Conservation (phyloP, 2,888 invertebrate genomes). For the Stegophylla sp. region DNA sequence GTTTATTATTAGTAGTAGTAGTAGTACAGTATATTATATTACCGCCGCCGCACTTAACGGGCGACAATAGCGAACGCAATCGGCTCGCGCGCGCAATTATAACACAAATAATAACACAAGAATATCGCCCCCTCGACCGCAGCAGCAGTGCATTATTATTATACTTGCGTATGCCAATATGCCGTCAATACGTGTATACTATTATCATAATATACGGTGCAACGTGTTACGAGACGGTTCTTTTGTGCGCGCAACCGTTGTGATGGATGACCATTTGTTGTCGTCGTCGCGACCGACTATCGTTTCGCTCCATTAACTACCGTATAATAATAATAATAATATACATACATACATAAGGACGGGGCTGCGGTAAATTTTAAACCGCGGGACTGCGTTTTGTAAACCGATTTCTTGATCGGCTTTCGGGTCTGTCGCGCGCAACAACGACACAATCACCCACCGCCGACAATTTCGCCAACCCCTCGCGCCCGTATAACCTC, state of each 20-base stretch:
- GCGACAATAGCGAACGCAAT: not conserved
- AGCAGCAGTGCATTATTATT: too few relatives aligned
- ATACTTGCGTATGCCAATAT: too few relatives aligned
- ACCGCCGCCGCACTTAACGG: slow-evolving; percentile 23
- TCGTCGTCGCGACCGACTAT: not conserved
- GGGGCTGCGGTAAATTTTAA: slow-evolving; percentile 36
- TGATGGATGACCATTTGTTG: slow-evolving; percentile 38
- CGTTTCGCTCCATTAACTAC: slow-evolving; percentile 53
- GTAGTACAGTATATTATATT: not conserved
- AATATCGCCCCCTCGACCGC: not conserved
- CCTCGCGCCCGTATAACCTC: not conserved
- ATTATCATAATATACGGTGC: not conserved
- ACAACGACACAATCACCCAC: not conserved
- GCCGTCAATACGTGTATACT: not conserved
- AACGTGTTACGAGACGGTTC: not conserved
- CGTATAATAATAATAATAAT: too few relatives aligned
- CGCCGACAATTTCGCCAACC: too few relatives aligned
- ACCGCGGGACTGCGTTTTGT: slow-evolving; percentile 1
- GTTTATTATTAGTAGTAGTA: too few relatives aligned
- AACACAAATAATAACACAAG: not conserved
- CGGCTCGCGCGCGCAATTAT: slow-evolving; percentile 21
- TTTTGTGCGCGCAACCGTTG: not conserved
- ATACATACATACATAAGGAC: not conserved
- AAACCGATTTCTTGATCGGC: slow-evolving; percentile 46
- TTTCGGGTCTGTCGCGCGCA: not conserved